These are phyloP conservation scores for Phallusia fumigata DNA, from an alignment of 23 tunicate species.

Conservation along the genomic window DNA sequence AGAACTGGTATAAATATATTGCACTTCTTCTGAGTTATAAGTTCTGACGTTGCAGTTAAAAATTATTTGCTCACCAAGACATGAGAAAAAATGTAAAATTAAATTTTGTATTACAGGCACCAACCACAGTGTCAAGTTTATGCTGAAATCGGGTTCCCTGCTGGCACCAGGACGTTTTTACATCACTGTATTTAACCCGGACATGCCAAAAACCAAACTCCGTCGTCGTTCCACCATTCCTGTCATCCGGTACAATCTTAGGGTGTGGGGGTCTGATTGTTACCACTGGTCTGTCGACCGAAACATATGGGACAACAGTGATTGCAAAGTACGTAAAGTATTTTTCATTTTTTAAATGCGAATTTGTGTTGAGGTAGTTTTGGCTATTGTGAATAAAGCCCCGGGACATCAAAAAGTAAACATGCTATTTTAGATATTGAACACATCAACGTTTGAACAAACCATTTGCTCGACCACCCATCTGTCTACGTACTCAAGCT, in stretches of 20 bases:
- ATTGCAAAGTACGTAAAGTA: slow-evolving; percentile 43
- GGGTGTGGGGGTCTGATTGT: slow-evolving; percentile 86
- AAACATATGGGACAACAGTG: slow-evolving; percentile 52
- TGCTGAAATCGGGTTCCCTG: background rate
- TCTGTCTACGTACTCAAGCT: slow-evolving; percentile 61
- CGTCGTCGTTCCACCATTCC: slow-evolving; percentile 29
- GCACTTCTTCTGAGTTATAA: no score
- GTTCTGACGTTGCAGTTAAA: no score
- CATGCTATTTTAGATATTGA: slow-evolving; percentile 20
- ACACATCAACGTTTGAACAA: slow-evolving; percentile 57
- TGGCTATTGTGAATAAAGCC: no score
- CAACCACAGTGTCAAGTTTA: slow-evolving; percentile 6
- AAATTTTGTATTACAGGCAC: no score
- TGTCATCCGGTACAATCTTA: slow-evolving; percentile 28
- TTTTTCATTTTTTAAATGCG: no score
- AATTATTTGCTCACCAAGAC: no score
- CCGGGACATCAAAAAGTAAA: background rate
- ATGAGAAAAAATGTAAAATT: no score
- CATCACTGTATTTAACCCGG: slow-evolving; percentile 48
- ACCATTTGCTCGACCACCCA: slow-evolving; percentile 65
- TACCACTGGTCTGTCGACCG: slow-evolving; percentile 45
- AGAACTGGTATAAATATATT: no score
- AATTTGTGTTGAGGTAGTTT: no score
- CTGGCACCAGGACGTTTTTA: slow-evolving; percentile 17
- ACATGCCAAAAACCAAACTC: slow-evolving; percentile 21